phyloP scores from a whole-genome alignment of 2,888 invertebrate species.

The Mesochorus sp. region DNA sequence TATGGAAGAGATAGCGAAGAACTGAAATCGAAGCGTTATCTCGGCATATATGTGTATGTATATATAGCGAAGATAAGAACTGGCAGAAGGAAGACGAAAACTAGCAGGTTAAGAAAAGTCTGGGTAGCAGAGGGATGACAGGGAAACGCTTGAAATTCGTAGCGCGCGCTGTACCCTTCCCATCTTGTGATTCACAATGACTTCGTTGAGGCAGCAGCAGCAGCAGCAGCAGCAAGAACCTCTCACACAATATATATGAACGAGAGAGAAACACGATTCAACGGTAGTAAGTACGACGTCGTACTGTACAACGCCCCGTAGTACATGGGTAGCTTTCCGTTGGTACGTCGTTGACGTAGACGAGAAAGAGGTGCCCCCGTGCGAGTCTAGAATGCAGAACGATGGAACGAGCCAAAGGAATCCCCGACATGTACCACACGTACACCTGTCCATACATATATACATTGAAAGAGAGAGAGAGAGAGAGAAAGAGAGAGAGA shows the following conservation, averaged over 20 bases:
- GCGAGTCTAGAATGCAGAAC: slow-evolving; percentile 55
- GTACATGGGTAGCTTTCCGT: slow-evolving; percentile 32
- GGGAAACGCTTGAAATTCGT: slow-evolving; percentile 68
- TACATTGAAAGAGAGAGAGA: neutral
- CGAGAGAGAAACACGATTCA: slow-evolving; percentile 22
- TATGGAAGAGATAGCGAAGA: neutral
- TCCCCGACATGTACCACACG: slow-evolving; percentile 22
- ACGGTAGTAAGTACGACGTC: slow-evolving; percentile 10
- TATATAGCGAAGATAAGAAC: neutral
- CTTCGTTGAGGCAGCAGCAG: slow-evolving; percentile 45
- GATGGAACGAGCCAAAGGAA: slow-evolving; percentile 21
- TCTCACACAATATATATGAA: slow-evolving; percentile 41
- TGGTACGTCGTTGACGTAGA: slow-evolving; percentile 55
- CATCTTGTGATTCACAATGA: slow-evolving; percentile 68
- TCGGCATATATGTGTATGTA: neutral
- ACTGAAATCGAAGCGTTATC: slow-evolving; percentile 7
- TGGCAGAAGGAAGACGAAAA: neutral
- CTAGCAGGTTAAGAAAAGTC: neutral
- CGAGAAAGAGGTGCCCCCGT: slow-evolving; percentile 26
- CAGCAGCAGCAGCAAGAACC: slow-evolving; percentile 41
- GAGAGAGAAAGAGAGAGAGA: neutral
- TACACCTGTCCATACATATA: neutral
- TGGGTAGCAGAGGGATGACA: slow-evolving; percentile 8
- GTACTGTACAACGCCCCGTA: no score
- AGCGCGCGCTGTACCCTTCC: slow-evolving; percentile 57